phyloP scores from a whole-genome alignment of 2,888 invertebrate species.

The Pterobdella sp. region DNA sequence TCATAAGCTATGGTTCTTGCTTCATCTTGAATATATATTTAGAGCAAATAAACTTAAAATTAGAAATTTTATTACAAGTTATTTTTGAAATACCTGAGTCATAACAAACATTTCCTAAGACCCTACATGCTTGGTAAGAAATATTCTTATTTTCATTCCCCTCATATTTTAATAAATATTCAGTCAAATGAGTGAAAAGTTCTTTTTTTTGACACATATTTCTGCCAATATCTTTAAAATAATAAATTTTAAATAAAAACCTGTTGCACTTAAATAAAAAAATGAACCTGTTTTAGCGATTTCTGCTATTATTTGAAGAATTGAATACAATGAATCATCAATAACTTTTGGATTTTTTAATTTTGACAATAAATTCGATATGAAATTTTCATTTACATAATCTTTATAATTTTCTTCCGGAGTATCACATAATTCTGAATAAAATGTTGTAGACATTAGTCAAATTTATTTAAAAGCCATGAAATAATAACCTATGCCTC shows the following conservation, averaged over 20 bases:
- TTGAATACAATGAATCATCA: background rate
- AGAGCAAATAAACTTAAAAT: background rate
- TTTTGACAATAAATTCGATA: background rate
- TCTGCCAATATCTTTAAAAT: constrained; percentile 18
- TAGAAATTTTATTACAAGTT: background rate
- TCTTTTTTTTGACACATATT: constrained; percentile 14
- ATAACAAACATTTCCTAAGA: constrained; percentile 24
- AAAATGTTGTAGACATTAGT: background rate
- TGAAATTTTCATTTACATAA: background rate
- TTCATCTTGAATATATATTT: background rate
- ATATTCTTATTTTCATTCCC: background rate
- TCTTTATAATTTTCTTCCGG: constrained; percentile 13
- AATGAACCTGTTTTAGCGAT: constrained; percentile 21
- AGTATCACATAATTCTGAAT: background rate
- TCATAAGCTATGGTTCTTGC: constrained; percentile 16
- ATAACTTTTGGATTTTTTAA: background rate
- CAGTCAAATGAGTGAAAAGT: background rate
- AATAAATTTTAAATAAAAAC: background rate
- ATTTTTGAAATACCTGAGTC: constrained; percentile 10
- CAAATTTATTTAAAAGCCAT: background rate
- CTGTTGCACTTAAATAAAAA: background rate
- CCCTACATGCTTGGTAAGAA: constrained; percentile 25
- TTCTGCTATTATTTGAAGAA: constrained; percentile 22
- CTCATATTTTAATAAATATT: background rate
- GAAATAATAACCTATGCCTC: background rate